Evolutionary conservation across 2,888 invertebrate genomes (phyloP).

Genomic region (Dicycla oo): DNA sequence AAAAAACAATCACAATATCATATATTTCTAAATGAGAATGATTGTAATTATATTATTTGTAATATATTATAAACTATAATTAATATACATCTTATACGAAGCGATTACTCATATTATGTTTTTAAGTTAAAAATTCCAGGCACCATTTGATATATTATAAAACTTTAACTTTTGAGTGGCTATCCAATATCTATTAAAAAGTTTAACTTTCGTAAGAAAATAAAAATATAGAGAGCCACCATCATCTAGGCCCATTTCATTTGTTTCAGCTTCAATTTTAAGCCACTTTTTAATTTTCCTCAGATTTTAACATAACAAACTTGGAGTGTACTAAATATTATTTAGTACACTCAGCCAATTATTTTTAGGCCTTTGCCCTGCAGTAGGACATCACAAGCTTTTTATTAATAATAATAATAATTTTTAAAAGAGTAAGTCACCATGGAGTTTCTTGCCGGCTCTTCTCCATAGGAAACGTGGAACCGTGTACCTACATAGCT

Average conservation of each 20-base stretch:
- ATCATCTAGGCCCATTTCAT: background rate
- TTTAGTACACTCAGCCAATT: background rate
- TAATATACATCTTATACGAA: constrained; percentile 61
- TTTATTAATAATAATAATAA: too few relatives aligned
- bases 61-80: constrained; percentile 57
- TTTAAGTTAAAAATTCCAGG: constrained; percentile 68
- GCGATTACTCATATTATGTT: constrained; percentile 61
- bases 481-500: too few relatives aligned
- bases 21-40: constrained; percentile 65
- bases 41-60: constrained; percentile 65
- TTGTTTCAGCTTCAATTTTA: background rate
- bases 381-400: too few relatives aligned
- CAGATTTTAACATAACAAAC: too few relatives aligned
- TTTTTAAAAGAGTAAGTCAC: too few relatives aligned
- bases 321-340: background rate
- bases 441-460: too few relatives aligned
- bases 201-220: constrained; percentile 13
- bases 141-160: constrained; percentile 72
- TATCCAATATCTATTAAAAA: constrained; percentile 33
- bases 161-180: constrained; percentile 49
- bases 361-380: too few relatives aligned
- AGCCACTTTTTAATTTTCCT: background rate
- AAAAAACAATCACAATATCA: constrained; percentile 75
- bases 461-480: too few relatives aligned
- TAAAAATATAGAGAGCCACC: background rate